phyloP scores from a whole-genome alignment of 2,888 invertebrate species.

The Antitype chi region DNA sequence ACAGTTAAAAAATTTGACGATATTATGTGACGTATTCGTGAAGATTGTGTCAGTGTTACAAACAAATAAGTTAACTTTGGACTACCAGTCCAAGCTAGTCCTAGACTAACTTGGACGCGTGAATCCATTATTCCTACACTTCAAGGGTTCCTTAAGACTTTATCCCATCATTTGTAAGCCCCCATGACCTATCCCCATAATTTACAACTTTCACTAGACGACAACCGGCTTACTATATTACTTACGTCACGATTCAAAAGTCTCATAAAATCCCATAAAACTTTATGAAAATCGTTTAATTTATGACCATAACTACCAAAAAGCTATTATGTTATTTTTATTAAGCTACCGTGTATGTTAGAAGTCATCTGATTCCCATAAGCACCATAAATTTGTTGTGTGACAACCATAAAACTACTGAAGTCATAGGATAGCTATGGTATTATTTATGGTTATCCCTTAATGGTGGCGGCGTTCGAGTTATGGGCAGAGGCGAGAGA shows the following conservation, averaged over 20 bases:
- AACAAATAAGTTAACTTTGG: not conserved
- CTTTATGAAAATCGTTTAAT: constrained; percentile 61
- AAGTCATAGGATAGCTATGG: constrained; percentile 74
- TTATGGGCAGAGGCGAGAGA: constrained; percentile 33
- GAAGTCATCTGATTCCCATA: constrained; percentile 54
- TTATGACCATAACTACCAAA: constrained; percentile 58
- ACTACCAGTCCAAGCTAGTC: not conserved
- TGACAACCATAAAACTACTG: constrained; percentile 82
- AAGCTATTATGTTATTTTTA: constrained; percentile 55
- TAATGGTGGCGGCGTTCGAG: constrained; percentile 56
- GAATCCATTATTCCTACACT: not conserved
- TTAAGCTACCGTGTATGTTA: constrained; percentile 61
- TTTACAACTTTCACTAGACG: constrained; percentile 42
- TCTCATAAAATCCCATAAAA: constrained; percentile 56
- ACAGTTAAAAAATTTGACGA: not conserved
- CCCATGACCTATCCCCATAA: constrained; percentile 52
- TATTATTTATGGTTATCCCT: constrained; percentile 83
- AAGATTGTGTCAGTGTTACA: not conserved
- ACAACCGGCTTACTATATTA: constrained; percentile 50
- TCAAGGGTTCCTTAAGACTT: not conserved
- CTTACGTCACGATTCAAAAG: constrained; percentile 35
- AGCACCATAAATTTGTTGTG: constrained; percentile 78
- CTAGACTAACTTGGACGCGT: no score
- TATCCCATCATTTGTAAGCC: constrained; percentile 34
- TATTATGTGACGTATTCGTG: not conserved